Evolutionary conservation across 2,113 vertebrate genomes (phyloP), one percentile per base, ranked within the genome.

Genomic region (Zosterops hypoxanthus): DNA sequence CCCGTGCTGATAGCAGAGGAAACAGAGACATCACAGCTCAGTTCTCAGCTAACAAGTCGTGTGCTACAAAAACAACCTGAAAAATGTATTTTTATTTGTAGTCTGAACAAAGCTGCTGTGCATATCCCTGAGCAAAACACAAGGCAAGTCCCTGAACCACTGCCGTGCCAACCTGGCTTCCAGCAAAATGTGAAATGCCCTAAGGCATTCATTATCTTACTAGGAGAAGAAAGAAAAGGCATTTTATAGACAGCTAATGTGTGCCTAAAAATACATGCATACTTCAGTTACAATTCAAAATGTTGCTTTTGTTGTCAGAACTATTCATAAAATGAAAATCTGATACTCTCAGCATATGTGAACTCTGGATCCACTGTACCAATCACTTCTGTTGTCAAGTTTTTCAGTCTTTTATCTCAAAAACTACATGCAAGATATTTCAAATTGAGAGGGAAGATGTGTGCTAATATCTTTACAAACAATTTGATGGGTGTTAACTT

Each of bases 321-420:
- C 86, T 83, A 33, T 50, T 90, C 47, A 72, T 53, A 44, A 63
- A 78, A 73, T 15, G 8, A 47, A 90, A 84, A 87, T n/a, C 53
- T 23, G 41, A 49, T 53, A 23, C 34, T 65, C 34, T 29, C 41
- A 63, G 29, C 52, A 4, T 8, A 76, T 0, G 1, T 34, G 22
- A 90, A 53, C 25, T 61, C 77, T 47, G 39, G 25, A 68, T 49
- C 56, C 46, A 24, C 44, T 65, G 68, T 73, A 72, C 55, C 31
- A 63, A 24, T 24, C 41, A 24, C 42, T 65, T 34, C 66, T 69
- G 9, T 23, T 79, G 17, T 60, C 4, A 88, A 49, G 12, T 19
- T 39, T 73, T 72, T 63, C 21, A 61, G 12, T 22, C 44, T 75
- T 70, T 63, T 24, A 59, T 34, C 72, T 84, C 41, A 47, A 65